Evolutionary conservation across 1,140 invertebrate genomes (phyloP), one percentile per base, ranked within the genome.

Genomic region (Leguminivora glycinivorella): DNA sequence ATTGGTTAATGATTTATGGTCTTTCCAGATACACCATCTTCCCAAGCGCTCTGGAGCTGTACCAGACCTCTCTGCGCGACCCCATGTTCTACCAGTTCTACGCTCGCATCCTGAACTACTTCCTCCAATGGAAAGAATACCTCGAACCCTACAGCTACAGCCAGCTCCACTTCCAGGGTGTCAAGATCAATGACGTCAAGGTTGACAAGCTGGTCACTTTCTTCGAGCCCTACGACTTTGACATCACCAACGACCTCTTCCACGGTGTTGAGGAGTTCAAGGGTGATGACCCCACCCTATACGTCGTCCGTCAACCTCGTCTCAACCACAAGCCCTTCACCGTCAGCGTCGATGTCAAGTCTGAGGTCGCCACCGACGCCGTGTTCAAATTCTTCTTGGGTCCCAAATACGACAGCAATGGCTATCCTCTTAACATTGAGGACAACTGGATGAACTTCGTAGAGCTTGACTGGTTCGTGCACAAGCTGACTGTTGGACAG

Each of bases 381-480:
- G 84, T 92, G 43, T 87, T 96, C 31, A 93, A 94, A 56, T 85
- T 96, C 22, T 96, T 95, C 92, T 77, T 96, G 38, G 95, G 94
- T 43, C 88, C 88, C 47, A 92, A 92, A 80, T 90, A 86, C 71
- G 82, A 91, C 70, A 81, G 87, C 77, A 86, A 92, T 40, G 94
- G 94, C 34, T 91, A 92, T 69, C 84, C 91, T 1, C 85, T 95
- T 17, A 88, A 86, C 25, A 83, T 95, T 26, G 93, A 95, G 38
- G 85, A 94, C 3, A 92, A 92, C 77, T 91, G 92, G 72, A 80
- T 92, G 72, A 93, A 94, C 79, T 96, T 95, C 76, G 93, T 95
- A 56, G 93, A 95, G 83, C 85, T 96, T 66, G 96, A 96, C 76
- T 94, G 93, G 80, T 96, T 95, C 85, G 77, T 93, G 34, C 93